Conservation (phyloP, 2,113 vertebrate species). For the Mirza zaza region DNA sequence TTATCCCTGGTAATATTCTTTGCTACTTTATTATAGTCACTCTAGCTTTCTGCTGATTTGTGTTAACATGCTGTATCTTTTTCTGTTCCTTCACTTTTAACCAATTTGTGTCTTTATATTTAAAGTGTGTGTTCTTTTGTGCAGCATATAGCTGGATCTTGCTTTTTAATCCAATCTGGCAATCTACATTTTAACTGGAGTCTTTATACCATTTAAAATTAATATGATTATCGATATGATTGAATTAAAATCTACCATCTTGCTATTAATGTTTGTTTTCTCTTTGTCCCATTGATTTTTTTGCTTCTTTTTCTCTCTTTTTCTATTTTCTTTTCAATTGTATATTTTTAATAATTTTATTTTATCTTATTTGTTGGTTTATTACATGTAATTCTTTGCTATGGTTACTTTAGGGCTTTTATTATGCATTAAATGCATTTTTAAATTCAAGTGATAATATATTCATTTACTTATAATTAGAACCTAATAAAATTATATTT, state of each 20-base stretch:
- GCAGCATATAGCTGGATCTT: neutral
- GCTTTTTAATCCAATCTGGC: neutral
- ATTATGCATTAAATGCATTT: neutral
- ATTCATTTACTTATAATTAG: neutral
- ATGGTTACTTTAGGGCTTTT: neutral
- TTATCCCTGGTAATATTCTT: neutral
- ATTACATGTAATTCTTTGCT: neutral
- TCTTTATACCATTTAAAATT: neutral
- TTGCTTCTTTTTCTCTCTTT: neutral
- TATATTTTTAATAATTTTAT: neutral
- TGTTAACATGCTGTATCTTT: neutral
- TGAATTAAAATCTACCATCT: neutral
- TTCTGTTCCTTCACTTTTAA: neutral
- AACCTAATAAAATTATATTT: neutral
- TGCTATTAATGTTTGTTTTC: neutral
- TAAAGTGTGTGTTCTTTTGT: neutral
- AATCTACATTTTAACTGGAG: neutral
- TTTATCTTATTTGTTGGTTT: neutral
- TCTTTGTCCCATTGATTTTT: neutral
- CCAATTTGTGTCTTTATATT: neutral
- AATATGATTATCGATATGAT: neutral
- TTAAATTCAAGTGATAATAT: neutral
- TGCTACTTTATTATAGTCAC: neutral
- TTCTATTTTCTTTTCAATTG: neutral
- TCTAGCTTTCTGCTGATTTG: neutral